These are phyloP conservation scores for Gobio occitaniae DNA, from an alignment of 2,797 vertebrate species.

Conservation along the genomic window DNA sequence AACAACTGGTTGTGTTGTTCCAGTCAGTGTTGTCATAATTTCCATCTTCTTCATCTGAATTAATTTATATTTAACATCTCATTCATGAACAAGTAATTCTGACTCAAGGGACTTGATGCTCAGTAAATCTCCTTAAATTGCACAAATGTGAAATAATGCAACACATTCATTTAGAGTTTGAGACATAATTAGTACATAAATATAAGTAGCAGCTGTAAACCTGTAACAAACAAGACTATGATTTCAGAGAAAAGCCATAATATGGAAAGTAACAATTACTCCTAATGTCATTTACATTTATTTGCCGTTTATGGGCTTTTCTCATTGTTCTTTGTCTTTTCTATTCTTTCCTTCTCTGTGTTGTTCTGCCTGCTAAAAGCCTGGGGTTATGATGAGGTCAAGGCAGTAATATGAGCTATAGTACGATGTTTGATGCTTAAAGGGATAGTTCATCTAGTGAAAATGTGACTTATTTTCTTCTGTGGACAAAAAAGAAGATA, in stretches of 20 bases:
- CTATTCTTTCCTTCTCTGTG: background rate
- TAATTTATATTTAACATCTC: background rate
- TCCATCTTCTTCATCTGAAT: background rate
- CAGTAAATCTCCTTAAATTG: slow-evolving; percentile 2
- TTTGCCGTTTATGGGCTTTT: background rate
- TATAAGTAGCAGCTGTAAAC: background rate
- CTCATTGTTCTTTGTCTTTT: background rate
- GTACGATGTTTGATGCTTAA: background rate
- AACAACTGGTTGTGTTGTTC: background rate
- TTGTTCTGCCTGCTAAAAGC: background rate
- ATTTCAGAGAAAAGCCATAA: slow-evolving; percentile 40
- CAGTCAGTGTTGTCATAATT: background rate
- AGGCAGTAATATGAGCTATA: background rate
- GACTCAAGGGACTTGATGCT: slow-evolving; percentile 4
- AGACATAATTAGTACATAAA: background rate
- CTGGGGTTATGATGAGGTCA: slow-evolving; percentile 16
- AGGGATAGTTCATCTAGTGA: background rate
- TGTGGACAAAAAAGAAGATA: background rate
- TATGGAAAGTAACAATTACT: background rate
- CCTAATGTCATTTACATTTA: background rate
- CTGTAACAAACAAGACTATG: background rate
- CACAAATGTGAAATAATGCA: background rate
- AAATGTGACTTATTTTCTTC: background rate
- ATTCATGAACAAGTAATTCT: background rate
- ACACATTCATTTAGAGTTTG: background rate